A percentile compares a stretch with the other conserved stretches of the same genome.
phyloP scores from a whole-genome alignment of 2,113 vertebrate genomes.

The Thryonomys swinderianus region DNA sequence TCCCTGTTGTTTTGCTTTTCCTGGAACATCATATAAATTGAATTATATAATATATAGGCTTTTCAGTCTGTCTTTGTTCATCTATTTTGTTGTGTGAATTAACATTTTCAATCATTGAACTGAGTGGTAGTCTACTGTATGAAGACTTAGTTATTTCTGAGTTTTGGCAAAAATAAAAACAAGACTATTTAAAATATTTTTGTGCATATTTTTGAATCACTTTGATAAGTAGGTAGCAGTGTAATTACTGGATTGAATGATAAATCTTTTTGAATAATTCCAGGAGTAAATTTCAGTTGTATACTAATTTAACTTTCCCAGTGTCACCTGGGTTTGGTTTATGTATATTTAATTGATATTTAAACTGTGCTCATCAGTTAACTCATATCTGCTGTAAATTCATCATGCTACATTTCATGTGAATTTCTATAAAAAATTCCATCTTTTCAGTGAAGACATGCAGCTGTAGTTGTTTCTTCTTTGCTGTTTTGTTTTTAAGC shows the following conservation, averaged over 20 bases:
- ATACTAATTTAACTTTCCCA: not conserved
- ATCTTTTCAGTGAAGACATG: not conserved
- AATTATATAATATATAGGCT: not conserved
- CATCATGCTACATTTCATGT: not conserved
- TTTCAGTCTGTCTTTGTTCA: not conserved
- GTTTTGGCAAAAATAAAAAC: not conserved
- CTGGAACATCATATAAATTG: not conserved
- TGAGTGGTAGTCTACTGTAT: not conserved
- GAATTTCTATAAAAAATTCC: not conserved
- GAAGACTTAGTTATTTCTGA: not conserved
- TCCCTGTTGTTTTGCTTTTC: not conserved
- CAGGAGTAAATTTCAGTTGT: not conserved
- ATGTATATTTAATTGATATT: not conserved
- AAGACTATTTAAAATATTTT: not conserved
- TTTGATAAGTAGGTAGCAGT: not conserved
- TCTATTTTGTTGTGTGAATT: not conserved
- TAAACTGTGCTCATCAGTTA: slow-evolving; percentile 5
- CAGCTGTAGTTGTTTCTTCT: not conserved
- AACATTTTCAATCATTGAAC: not conserved
- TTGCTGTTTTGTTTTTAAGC: not conserved
- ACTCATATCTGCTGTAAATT: not conserved
- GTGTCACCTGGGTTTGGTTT: not conserved
- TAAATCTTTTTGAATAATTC: not conserved
- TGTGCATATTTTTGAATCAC: not conserved
- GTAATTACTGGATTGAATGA: not conserved